Evolutionary conservation across 2,113 vertebrate genomes (phyloP).

Genomic region (Coracopsis vasa): DNA sequence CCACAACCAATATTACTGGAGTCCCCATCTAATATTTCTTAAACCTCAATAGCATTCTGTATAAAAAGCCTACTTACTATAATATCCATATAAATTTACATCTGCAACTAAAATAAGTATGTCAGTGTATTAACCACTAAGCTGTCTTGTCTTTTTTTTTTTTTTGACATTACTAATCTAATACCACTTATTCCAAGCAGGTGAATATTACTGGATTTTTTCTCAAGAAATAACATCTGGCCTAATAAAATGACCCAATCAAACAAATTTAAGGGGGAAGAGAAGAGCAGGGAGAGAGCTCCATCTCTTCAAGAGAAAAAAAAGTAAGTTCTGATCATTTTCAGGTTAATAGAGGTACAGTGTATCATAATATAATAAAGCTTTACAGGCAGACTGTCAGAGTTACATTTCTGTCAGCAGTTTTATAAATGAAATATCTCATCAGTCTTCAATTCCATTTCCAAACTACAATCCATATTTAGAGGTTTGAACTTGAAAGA

Average conservation of each 20-base stretch:
- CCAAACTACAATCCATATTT: neutral
- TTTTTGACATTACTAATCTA: neutral
- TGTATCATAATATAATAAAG: neutral
- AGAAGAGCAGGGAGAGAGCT: neutral
- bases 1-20: rapidly evolving
- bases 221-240: neutral
- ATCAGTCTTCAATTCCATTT: neutral
- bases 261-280: neutral
- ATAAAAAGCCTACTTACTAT: neutral
- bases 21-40: neutral
- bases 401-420: neutral
- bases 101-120: neutral
- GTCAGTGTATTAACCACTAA: neutral
- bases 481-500: neutral
- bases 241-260: neutral
- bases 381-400: neutral
- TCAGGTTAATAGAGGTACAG: neutral
- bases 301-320: neutral
- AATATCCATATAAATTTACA: neutral
- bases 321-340: neutral
- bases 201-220: neutral
- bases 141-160: too few relatives aligned
- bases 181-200: neutral
- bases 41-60: neutral
- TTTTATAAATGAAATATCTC: neutral